These are phyloP conservation scores for Pilophorus perplexus DNA, from an alignment of 2,888 invertebrate species.

Conservation along the genomic window DNA sequence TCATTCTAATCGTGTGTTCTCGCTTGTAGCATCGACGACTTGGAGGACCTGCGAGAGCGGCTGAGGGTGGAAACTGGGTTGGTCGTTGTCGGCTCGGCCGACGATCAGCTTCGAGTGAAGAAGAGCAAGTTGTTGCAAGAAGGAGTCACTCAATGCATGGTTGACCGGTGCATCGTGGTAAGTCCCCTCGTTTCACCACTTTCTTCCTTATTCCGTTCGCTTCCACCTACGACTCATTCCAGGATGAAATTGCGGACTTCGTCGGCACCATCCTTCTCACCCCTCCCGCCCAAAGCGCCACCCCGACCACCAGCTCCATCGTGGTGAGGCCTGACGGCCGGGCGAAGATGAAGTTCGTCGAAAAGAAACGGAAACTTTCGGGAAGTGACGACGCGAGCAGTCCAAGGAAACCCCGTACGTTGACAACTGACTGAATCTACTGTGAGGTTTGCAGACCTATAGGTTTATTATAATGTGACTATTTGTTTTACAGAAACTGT, in stretches of 20 bases:
- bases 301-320: background rate
- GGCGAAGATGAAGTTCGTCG: conserved; percentile 39
- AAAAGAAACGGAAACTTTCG: conserved; percentile 44
- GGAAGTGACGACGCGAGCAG: conserved; percentile 15
- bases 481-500: background rate
- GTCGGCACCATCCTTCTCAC: conserved; percentile 50
- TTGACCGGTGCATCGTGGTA: conserved; percentile 72
- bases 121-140: conserved; percentile 69
- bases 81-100: conserved; percentile 75
- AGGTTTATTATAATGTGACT: background rate
- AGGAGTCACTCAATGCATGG: conserved; percentile 74
- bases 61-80: conserved; percentile 74
- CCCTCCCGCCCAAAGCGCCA: conserved; percentile 6
- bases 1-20: background rate
- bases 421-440: background rate
- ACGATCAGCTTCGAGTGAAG: conserved; percentile 69
- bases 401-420: conserved; percentile 37
- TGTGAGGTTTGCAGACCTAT: background rate
- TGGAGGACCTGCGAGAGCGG: conserved; percentile 72
- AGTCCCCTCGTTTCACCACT: too few relatives aligned
- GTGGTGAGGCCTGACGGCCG: conserved; percentile 8
- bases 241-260: conserved; percentile 68
- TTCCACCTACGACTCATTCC: conserved; percentile 45
- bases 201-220: too few relatives aligned
- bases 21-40: conserved; percentile 62